Evolutionary conservation across 2,797 vertebrate species (phyloP), one percentile per base, ranked within the genome.

Genomic region (Bovichtus diacanthus): DNA sequence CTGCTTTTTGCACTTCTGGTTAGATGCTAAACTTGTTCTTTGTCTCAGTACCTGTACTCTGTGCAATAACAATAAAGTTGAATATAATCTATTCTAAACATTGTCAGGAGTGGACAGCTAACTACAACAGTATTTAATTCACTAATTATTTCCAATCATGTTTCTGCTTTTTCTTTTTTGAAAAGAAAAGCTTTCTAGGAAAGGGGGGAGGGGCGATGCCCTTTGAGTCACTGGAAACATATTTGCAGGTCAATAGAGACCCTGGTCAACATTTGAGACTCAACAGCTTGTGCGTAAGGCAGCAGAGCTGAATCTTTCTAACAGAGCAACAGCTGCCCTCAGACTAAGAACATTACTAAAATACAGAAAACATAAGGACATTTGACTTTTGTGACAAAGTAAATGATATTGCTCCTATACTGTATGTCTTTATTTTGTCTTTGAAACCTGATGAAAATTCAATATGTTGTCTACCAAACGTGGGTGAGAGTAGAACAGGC

Each of bases 401-500:
- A 19, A 25, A 51, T 41, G 15, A 38, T 41, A 55, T 25, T 10
- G 29, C 49, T 71, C 43, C 58, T 58, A 55, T 31, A 34, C 53
- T 55, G 43, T 9, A 5, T 31, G 71, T 54, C 79, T 83, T 84
- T 70, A 80, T 66, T 84, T 69, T 60, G 76, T 80, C 76, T 85
- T 80, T 80, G 78, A 87, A 80, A 89, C 55, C 74, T 51, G 12
- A 70, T 62, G 34, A 65, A 82, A 71, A 88, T 80, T 76, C 74
- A 51, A 43, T 76, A 71, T 72, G 61, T 73, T 78, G 81, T 70
- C 78, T 66, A 69, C 65, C 72, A 81, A 9, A 64, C 18, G 34
- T 73, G 74, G 70, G 71, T 9, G 76, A 67, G 74, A 50, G 68
- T 53, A 66, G 38, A 61, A 49, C 81, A 61, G 78, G 73, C 16